Evolutionary conservation across 2,113 vertebrate species (phyloP).

Genomic region (Tetrao urogallus): DNA sequence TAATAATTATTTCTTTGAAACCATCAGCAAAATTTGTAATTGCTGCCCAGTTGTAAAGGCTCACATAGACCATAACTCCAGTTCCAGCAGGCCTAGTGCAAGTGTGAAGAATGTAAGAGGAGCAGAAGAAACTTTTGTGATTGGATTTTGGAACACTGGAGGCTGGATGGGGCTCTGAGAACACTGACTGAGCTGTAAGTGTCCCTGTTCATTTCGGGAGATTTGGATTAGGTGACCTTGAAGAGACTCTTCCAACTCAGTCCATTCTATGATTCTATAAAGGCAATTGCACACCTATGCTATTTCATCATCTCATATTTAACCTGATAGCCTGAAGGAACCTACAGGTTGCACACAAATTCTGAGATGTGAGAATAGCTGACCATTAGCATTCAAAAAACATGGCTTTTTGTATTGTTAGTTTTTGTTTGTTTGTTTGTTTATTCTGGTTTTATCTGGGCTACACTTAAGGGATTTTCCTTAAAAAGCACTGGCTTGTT

Average conservation of each 20-base stretch:
- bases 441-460: neutral
- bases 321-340: neutral
- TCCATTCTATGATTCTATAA: neutral
- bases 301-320: neutral
- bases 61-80: neutral
- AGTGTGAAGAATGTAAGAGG: rapidly evolving
- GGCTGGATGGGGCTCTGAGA: no score
- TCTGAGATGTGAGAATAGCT: neutral
- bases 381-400: neutral
- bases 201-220: no score
- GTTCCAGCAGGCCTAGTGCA: neutral
- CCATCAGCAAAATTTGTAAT: neutral
- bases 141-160: neutral
- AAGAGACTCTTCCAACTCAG: no score
- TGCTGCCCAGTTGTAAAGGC: neutral
- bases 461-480: neutral
- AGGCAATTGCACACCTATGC: neutral
- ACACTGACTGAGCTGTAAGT: no score
- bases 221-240: no score
- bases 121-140: neutral
- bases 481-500: neutral
- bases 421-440: neutral
- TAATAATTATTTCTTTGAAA: neutral
- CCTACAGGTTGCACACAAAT: neutral
- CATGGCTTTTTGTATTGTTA: neutral